Percentiles rank a stretch among this genome's conserved stretches.
Conservation (phyloP, 1,140 invertebrate genomes). For the Papilio helenus region DNA sequence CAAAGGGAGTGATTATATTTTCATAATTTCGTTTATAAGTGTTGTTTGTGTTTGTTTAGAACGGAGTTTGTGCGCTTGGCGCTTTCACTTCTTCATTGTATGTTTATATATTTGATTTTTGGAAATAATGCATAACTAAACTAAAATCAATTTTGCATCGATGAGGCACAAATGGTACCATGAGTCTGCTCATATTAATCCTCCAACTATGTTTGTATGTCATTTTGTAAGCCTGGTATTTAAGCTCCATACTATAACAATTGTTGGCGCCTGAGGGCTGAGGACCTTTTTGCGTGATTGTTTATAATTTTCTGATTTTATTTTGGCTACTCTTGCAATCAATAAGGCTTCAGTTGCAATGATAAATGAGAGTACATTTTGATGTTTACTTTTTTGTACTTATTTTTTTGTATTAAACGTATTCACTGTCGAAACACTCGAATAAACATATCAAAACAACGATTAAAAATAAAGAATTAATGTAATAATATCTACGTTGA, state of each 20-base stretch:
- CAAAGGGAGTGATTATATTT: not conserved
- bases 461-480: not conserved
- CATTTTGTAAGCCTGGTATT: not conserved
- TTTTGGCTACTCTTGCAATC: not conserved
- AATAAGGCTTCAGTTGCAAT: not conserved
- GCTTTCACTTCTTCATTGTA: not conserved
- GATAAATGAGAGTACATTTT: not conserved
- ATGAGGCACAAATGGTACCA: not conserved
- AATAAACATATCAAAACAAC: not conserved
- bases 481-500: no score
- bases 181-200: not conserved
- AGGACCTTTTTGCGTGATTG: no score
- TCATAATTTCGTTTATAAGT: slow-evolving; percentile 3
- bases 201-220: not conserved
- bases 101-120: not conserved
- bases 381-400: not conserved
- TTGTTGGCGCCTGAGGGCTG: no score
- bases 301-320: not conserved
- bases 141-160: not conserved
- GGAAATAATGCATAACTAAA: not conserved
- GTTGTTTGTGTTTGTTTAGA: slow-evolving; percentile 1
- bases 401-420: no score
- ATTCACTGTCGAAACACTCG: no score
- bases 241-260: no score
- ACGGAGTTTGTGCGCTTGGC: not conserved